Evolutionary conservation across 2,113 vertebrate genomes (phyloP), one percentile per base, ranked within the genome.

Genomic region (Plecturocebus donacophilus): DNA sequence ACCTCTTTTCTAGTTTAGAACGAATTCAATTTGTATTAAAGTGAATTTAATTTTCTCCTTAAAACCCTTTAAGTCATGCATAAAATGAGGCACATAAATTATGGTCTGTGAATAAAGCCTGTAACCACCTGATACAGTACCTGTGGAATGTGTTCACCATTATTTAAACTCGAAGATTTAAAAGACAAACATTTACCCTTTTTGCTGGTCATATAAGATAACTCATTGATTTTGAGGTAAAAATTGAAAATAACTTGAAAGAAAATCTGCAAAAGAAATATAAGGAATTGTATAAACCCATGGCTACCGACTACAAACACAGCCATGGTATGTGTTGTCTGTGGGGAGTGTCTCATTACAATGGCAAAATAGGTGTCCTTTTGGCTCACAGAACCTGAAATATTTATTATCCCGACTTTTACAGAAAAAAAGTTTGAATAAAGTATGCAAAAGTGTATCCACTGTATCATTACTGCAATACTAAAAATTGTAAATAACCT

Each of bases 21-120:
- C 32, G 94, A 82, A 91, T 58, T 95, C 38, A 49, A 20, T 45
- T 68, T 87, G 89, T 93, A 83, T 95, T 87, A 54, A 21, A 76
- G 76, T 85, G 54, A 94, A 90, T 94, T 83, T 70, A 86, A 76
- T 23, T 89, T 97, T 92, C 61, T 81, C 76, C 19, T 77, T 87
- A 96, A 97, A 93, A 8, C 1, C 16, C 38, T 87, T 64, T 87
- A 94, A 85, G 42, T 38, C 12, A 20, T 91, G 66, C 35, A 40
- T 64, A 95, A 79, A 94, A 94, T 17, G 90, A 95, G 58, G 10
- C 30, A 49, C 38, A 58, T 49, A 11, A 95, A 96, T 93, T 86
- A 90, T 20, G 17, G 7, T 21, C 73, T 90, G 23, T 80, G 75
- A 91, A 94, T 76, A 90, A 90, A 91, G 4, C 12, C 11, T 66